Evolutionary conservation across 2,113 vertebrate species (phyloP), one percentile per base, ranked within the genome.

Genomic region (Micronisus gabar): DNA sequence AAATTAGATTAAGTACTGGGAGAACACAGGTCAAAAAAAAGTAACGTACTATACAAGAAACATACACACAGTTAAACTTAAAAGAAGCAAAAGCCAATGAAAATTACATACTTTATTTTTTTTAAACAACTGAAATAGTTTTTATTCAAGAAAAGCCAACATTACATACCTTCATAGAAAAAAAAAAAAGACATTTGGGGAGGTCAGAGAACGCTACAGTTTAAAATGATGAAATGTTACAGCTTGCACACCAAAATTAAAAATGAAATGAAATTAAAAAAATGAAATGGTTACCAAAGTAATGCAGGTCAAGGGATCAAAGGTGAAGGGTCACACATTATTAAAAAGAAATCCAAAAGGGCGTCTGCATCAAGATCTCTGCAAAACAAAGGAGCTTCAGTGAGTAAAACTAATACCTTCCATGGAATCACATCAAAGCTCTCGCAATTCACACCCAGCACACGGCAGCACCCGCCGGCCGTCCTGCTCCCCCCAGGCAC

Each of bases 251-350:
- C 97, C 97, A 98, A 98, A 99, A 98, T 98, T 97, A 98, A 98
- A 98, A 98, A 98, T 98, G 98, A 98, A 99, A 98, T 98, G 98
- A 99, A 99, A 99, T 99, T 98, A 98, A 96, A 97, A 98, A 99
- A 99, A 99, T 99, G 99, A 99, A 99, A 99, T 99, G 99, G 99
- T 99, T 99, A 99, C 99, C 99, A 99, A 99, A 99, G 98, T 98
- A 99, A 99, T 99, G 99, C 99, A 99, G 99, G 98, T 99, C 99
- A 99, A 98, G 99, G 98, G 98, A 97, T 99, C 99, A 99, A 99
- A 99, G 99, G 98, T 99, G 99, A 99, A 99, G 99, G 98, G 98
- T 99, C 99, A 98, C 98, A 99, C 98, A 99, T 96, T 99, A 99
- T 99, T 99, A 99, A 99, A 99, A 99, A 98, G 99, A 98, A 99